Percentiles rank a stretch among this genome's conserved stretches.
Evolutionary conservation across 1,140 invertebrate genomes (phyloP).

Genomic region (Caenorhabditis tropicalis): DNA sequence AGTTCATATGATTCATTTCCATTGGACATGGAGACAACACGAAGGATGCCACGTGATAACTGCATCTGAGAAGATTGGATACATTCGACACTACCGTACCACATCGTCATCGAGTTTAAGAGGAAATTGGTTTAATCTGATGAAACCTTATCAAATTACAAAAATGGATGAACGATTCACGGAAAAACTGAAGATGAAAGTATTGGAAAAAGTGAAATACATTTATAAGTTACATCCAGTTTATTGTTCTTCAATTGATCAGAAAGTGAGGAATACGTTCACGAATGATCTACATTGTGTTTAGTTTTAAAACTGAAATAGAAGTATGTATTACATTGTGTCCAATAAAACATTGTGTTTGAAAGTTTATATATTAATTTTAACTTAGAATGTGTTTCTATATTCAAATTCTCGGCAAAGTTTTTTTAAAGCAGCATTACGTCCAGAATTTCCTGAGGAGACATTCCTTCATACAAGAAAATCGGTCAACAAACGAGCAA

Average conservation of each 20-base stretch:
- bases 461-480: no score
- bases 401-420: no score
- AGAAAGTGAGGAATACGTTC: background rate
- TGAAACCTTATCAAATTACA: background rate
- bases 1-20: background rate
- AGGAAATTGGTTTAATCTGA: background rate
- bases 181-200: background rate
- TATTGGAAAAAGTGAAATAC: background rate
- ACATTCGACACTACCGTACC: conserved; percentile 2
- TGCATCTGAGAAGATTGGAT: background rate
- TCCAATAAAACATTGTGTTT: background rate
- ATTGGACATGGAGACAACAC: background rate
- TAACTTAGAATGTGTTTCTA: no score
- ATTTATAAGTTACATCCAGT: background rate
- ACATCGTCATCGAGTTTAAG: background rate
- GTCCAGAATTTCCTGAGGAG: no score
- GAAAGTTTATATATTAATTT: no score
- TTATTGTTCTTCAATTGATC: background rate
- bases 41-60: background rate
- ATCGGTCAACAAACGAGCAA: no score
- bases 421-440: no score
- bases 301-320: background rate
- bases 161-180: background rate
- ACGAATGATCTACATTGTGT: background rate
- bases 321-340: background rate